Evolutionary conservation across 2,888 invertebrate species (phyloP), one percentile per base, ranked within the genome.

Genomic region (Tenthredo mesomela): DNA sequence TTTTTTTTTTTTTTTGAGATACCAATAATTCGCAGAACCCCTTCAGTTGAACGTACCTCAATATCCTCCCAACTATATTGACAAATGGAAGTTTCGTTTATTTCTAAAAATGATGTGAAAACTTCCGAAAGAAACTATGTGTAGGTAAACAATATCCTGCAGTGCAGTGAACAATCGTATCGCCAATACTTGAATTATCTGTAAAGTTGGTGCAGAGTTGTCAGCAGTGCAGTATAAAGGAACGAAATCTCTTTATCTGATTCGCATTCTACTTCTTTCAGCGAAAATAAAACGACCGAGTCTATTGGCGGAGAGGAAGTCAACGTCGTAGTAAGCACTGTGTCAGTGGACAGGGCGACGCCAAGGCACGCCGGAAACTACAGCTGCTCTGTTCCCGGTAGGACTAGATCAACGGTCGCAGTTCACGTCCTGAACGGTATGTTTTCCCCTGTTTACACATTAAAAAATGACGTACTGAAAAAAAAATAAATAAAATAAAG

Each of bases 381-480:
- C 92, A 95, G 95, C 87, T 95, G 95, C 90, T 90, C 93, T 84
- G 94, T 94, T 47, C 93, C 94, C 84, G 93, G 93, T 87, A 91
- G 94, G 91, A 95, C 95, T 85, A 94, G 94, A 87, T 94, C 95
- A 88, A 95, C 95, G 84, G 94, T 95, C 84, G 94, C 95, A 82
- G 95, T 95, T 88, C 95, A 95, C 92, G 95, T 95, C 88, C 94
- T 95, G 87, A 95, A 95, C 91, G 95, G 95, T 95, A 93, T 94
- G 89, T 84, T 29, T 75, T 71, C n/a, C 43, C 12, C 40, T 43
- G 15, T 75, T 75, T 47, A 43, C 75, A 25, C 25, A 18, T n/a
- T 25, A 29, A 25, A 47, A 5, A 15, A 29, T 0, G 7, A 75
- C 6, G 10, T 43, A 25, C 47, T 10, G 40, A 12, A 21, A 75